Percentiles rank a stretch among this genome's conserved stretches.
Conservation (phyloP, 2,888 invertebrate genomes). For the Cenopis cana region DNA sequence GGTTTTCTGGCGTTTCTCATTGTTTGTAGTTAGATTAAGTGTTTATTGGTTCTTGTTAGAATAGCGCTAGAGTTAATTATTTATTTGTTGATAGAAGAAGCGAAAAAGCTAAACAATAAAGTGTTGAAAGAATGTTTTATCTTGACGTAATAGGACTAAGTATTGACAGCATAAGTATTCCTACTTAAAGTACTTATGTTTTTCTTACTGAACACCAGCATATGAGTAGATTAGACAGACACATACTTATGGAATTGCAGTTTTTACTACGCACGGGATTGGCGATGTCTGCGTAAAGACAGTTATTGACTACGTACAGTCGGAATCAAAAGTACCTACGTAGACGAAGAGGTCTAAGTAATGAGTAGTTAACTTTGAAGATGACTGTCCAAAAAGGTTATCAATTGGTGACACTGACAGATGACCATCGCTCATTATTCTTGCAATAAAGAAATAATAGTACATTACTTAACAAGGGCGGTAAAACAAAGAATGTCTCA, state of each 20-base stretch:
- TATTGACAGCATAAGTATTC: conserved; percentile 16
- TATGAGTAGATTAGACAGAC: too few species aligned
- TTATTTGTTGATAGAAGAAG: neutral
- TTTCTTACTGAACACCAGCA: conserved; percentile 4
- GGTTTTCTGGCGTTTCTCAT: neutral
- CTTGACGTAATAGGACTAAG: neutral
- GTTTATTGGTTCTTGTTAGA: conserved; percentile 16
- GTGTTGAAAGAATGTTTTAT: neutral
- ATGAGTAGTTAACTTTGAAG: too few species aligned
- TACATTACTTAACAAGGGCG: too few species aligned
- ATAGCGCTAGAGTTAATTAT: neutral
- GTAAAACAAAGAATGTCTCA: too few species aligned
- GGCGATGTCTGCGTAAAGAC: neutral
- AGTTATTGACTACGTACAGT: neutral
- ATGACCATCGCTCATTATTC: too few species aligned
- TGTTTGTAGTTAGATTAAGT: conserved; percentile 16
- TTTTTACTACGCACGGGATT: conserved; percentile 6
- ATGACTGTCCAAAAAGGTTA: too few species aligned
- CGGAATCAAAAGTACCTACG: too few species aligned
- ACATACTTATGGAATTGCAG: neutral
- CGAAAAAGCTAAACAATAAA: neutral
- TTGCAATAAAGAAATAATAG: too few species aligned
- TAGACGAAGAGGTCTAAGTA: too few species aligned
- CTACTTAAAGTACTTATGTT: conserved; percentile 9
- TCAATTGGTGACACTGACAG: too few species aligned